These are phyloP conservation scores for Micropoecilia bifurca DNA, from an alignment of 2,797 vertebrate species.

Conservation along the genomic window DNA sequence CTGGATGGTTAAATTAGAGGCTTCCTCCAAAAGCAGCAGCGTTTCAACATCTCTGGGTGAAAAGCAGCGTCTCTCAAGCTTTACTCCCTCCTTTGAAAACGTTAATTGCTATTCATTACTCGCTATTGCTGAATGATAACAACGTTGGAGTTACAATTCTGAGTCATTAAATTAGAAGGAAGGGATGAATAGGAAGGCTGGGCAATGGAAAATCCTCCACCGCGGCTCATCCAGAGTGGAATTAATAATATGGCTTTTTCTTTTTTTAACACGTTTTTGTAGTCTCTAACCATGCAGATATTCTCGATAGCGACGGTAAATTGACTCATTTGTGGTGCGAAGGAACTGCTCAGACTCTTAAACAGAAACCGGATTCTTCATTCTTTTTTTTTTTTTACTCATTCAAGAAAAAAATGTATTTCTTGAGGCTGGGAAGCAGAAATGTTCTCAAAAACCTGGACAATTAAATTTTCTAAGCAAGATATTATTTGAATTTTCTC, in stretches of 20 bases:
- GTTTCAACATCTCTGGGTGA: constrained; percentile 70
- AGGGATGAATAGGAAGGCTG: constrained; percentile 58
- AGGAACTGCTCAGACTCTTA: constrained; percentile 1
- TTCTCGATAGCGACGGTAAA: background rate
- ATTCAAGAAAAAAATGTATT: background rate
- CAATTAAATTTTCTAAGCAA: background rate
- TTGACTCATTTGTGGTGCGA: background rate
- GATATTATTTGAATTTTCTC: background rate
- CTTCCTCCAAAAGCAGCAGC: constrained; percentile 42
- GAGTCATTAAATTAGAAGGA: constrained; percentile 75
- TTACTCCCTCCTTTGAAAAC: constrained; percentile 69
- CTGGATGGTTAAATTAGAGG: constrained; percentile 70
- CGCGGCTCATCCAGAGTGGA: constrained; percentile 28
- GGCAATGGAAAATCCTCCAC: constrained; percentile 40
- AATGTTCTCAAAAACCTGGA: background rate
- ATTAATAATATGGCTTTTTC: background rate
- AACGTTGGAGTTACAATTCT: constrained; percentile 77
- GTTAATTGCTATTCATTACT: constrained; percentile 78
- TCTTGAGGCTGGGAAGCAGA: background rate
- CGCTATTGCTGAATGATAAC: constrained; percentile 75
- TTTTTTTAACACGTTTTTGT: background rate
- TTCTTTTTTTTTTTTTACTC: background rate
- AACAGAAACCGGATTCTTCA: background rate
- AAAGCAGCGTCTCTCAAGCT: constrained; percentile 70
- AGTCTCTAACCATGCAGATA: constrained; percentile 9